Evolutionary conservation across 2,797 vertebrate species (phyloP).

Genomic region (Tauraco hartlaubi): DNA sequence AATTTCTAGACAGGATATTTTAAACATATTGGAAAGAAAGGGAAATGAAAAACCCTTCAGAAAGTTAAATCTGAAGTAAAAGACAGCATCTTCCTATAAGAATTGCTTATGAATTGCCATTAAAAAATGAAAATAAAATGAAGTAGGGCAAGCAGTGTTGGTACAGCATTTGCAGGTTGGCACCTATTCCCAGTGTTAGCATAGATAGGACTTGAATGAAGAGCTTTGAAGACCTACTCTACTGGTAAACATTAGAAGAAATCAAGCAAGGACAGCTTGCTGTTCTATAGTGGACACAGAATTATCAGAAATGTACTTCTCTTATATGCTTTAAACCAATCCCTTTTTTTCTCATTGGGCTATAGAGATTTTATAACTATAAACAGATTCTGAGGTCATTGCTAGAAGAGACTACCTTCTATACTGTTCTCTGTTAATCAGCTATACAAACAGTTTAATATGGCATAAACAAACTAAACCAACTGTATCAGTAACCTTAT

Average conservation of each 20-base stretch:
- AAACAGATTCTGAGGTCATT: not conserved
- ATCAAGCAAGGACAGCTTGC: not conserved
- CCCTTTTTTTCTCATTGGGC: not conserved
- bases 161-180: not conserved
- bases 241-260: not conserved
- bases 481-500: not conserved
- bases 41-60: not conserved
- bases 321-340: not conserved
- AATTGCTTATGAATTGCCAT: not conserved
- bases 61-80: not conserved
- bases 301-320: not conserved
- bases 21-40: not conserved
- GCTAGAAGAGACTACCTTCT: not conserved
- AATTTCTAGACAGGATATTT: conserved; percentile 11
- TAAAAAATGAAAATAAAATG: not conserved
- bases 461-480: not conserved
- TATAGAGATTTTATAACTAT: not conserved
- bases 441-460: not conserved
- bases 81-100: not conserved
- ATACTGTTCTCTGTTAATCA: not conserved
- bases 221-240: not conserved
- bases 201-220: not conserved
- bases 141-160: not conserved
- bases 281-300: not conserved
- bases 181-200: not conserved